Conservation (phyloP, 1,140 invertebrate species). For the Dendrolimus punctatus region DNA sequence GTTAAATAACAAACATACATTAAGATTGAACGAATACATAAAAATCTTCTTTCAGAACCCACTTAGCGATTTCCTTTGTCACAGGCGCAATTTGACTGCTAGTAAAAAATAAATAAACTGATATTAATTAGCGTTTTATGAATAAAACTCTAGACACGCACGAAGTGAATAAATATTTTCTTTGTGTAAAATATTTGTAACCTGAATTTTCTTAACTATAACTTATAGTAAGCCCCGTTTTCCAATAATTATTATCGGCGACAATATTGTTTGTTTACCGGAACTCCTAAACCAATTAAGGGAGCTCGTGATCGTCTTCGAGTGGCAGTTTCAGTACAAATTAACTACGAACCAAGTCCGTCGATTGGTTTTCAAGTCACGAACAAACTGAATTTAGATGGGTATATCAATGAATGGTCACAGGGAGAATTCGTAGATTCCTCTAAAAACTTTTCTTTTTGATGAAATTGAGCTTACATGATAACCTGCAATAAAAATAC, state of each 20-base stretch:
- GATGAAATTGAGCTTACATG: slow-evolving; percentile 17
- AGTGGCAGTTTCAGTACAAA: slow-evolving; percentile 35
- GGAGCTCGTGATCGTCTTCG: slow-evolving; percentile 27
- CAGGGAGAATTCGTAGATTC: slow-evolving; percentile 12
- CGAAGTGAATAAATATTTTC: too few relatives aligned
- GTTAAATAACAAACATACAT: too few relatives aligned
- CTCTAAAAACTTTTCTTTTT: slow-evolving; percentile 21
- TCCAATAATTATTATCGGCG: slow-evolving; percentile 14
- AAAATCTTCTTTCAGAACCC: too few relatives aligned
- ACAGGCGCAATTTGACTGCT: too few relatives aligned
- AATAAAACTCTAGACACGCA: too few relatives aligned
- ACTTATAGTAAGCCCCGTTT: slow-evolving; percentile 2
- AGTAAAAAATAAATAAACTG: too few relatives aligned
- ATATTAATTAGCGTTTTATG: too few relatives aligned
- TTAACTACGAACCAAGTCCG: slow-evolving; percentile 32
- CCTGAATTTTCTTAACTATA: slow-evolving; percentile 8
- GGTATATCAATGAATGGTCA: slow-evolving; percentile 38
- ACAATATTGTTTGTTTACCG: slow-evolving; percentile 25
- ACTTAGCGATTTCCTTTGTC: too few relatives aligned
- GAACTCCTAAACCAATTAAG: slow-evolving; percentile 34
- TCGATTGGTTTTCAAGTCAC: slow-evolving; percentile 33
- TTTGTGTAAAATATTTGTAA: slow-evolving; percentile 6
- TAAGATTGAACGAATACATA: too few relatives aligned
- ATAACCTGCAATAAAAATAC: slow-evolving; percentile 5
- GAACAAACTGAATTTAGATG: slow-evolving; percentile 44